These are phyloP conservation scores for Pocillopora grandis DNA, from an alignment of 92 coral and sea anemone genomes.

Conservation along the genomic window DNA sequence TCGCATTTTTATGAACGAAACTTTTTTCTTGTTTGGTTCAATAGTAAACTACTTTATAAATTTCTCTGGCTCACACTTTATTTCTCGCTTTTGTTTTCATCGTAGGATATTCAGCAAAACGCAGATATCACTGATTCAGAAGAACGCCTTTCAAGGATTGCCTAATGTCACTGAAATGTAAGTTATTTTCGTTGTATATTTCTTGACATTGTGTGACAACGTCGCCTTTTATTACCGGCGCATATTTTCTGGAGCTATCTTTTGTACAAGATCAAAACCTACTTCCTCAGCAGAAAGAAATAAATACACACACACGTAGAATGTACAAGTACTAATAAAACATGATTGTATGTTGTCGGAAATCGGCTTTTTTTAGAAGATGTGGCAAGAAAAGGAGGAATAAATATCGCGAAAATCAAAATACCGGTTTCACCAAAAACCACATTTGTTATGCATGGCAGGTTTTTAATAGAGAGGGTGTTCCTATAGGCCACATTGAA, in stretches of 20 bases:
- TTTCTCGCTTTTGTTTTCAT: neutral
- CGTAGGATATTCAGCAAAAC: conserved; percentile 32
- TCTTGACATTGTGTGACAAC: conserved; percentile 11
- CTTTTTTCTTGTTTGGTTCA: neutral
- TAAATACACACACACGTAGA: neutral
- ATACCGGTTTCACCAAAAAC: neutral
- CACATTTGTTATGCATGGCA: neutral
- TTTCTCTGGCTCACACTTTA: neutral
- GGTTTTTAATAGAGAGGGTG: neutral
- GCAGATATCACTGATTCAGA: conserved; percentile 40
- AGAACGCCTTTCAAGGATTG: conserved; percentile 61
- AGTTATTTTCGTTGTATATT: conserved; percentile 38
- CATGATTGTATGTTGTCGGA: conserved; percentile 29
- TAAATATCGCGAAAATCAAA: neutral
- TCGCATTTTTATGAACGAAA: neutral
- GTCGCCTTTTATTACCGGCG: neutral
- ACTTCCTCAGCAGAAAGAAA: conserved; percentile 8
- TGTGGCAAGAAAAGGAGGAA: conserved; percentile 2
- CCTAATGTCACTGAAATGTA: conserved; percentile 47
- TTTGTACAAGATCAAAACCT: conserved; percentile 29
- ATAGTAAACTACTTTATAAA: neutral
- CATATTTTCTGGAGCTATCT: neutral
- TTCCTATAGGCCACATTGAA: neutral
- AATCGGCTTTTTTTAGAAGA: conserved; percentile 15
- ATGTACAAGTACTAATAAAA: conserved; percentile 26